A percentile compares a stretch with the other conserved stretches of the same genome.
phyloP scores from a whole-genome alignment of 2,888 invertebrate genomes.

The Selenia dentaria region DNA sequence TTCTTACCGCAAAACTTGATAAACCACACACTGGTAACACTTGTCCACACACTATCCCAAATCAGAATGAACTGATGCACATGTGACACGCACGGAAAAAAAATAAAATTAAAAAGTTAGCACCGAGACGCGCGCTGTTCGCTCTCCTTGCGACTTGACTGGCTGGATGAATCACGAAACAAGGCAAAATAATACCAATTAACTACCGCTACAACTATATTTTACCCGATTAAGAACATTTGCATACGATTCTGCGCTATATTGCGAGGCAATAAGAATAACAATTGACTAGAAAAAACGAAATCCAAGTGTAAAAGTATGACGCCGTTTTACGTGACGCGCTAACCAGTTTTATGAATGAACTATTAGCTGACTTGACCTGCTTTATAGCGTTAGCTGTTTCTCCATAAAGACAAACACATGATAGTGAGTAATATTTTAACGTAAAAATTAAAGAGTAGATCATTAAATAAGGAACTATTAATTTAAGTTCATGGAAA shows the following conservation, averaged over 20 bases:
- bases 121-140: slow-evolving; percentile 55
- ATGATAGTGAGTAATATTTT: too few relatives aligned
- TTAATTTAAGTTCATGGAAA: too few relatives aligned
- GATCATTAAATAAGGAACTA: too few relatives aligned
- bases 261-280: slow-evolving; percentile 38
- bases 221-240: slow-evolving; percentile 52
- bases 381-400: slow-evolving; percentile 24
- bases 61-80: slow-evolving; percentile 48
- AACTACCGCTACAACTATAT: slow-evolving; percentile 54
- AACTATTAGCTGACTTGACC: slow-evolving; percentile 38
- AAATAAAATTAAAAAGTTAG: slow-evolving; percentile 46
- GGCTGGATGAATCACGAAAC: slow-evolving; percentile 74
- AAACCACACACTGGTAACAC: slow-evolving; percentile 39
- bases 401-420: slow-evolving; percentile 2
- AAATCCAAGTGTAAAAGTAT: slow-evolving; percentile 41
- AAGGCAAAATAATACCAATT: slow-evolving; percentile 80
- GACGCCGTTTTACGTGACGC: slow-evolving; percentile 49
- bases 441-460: too few relatives aligned
- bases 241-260: slow-evolving; percentile 50
- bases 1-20: slow-evolving; percentile 7
- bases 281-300: slow-evolving; percentile 14
- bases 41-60: slow-evolving; percentile 43
- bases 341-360: slow-evolving; percentile 59
- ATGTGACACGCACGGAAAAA: slow-evolving; percentile 55
- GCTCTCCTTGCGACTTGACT: slow-evolving; percentile 63